Evolutionary conservation across 2,797 vertebrate genomes (phyloP).

Genomic region (Arremon aurantiirostris): DNA sequence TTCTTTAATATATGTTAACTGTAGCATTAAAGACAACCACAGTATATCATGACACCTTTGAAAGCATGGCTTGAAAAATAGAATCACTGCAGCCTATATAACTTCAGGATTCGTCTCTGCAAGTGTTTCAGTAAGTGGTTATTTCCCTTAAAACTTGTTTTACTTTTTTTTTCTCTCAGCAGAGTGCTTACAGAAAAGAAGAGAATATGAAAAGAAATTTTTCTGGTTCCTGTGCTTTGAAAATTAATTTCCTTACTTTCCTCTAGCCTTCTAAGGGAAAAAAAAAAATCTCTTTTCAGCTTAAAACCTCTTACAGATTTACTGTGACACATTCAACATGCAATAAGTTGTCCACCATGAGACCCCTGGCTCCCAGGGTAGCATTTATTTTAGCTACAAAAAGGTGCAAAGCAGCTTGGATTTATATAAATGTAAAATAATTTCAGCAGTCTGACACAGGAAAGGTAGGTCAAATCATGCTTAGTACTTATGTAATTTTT

Average conservation of each 20-base stretch:
- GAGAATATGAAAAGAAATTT: not conserved
- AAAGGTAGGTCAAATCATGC: slow-evolving; percentile 52
- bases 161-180: not conserved
- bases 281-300: not conserved
- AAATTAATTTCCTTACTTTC: slow-evolving; percentile 33
- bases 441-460: slow-evolving; percentile 47
- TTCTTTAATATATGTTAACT: slow-evolving; percentile 20
- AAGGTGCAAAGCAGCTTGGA: slow-evolving; percentile 28
- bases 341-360: not conserved
- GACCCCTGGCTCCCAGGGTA: slow-evolving; percentile 14
- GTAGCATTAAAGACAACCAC: slow-evolving; percentile 38
- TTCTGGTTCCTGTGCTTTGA: not conserved
- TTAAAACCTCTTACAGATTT: slow-evolving; percentile 43
- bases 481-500: slow-evolving; percentile 56
- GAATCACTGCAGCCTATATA: slow-evolving; percentile 9
- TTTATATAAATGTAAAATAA: slow-evolving; percentile 26
- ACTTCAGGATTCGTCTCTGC: slow-evolving; percentile 24
- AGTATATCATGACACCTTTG: not conserved
- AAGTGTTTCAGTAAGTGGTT: slow-evolving; percentile 6
- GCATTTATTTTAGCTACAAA: slow-evolving; percentile 14
- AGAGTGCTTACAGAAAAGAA: not conserved
- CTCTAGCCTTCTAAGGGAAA: not conserved
- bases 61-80: slow-evolving; percentile 23
- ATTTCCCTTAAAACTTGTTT: slow-evolving; percentile 1
- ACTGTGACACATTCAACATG: slow-evolving; percentile 3